Conservation (phyloP, 2,797 vertebrate genomes). For the Esox masquinongy region DNA sequence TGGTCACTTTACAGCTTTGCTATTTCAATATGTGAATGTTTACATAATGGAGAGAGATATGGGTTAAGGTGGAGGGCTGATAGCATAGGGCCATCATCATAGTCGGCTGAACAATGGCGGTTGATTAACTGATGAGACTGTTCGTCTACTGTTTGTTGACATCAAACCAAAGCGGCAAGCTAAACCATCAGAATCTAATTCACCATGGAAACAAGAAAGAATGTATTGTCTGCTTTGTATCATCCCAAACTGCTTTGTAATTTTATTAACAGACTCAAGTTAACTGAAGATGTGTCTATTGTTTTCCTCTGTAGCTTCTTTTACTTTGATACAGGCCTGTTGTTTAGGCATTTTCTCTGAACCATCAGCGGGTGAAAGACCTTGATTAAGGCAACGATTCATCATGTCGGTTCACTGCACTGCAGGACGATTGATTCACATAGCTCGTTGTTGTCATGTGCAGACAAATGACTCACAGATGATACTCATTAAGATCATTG, state of each 20-base stretch:
- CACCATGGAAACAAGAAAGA: neutral
- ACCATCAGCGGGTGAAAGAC: neutral
- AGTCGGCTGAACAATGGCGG: neutral
- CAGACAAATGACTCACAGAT: neutral
- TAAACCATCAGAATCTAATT: neutral
- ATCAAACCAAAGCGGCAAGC: neutral
- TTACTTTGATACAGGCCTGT: neutral
- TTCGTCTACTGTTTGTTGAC: neutral
- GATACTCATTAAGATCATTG: neutral
- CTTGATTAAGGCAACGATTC: neutral
- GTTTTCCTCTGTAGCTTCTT: neutral
- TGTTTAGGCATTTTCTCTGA: neutral
- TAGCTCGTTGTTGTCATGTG: neutral
- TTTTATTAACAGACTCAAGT: too few species aligned
- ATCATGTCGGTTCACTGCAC: neutral
- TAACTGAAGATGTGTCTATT: neutral
- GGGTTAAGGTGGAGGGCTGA: neutral
- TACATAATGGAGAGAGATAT: neutral
- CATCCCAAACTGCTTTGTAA: neutral
- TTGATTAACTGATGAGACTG: neutral
- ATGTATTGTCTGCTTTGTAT: neutral
- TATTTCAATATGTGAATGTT: neutral
- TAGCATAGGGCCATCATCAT: neutral
- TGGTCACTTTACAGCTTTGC: neutral
- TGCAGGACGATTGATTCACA: neutral